phyloP scores from a whole-genome alignment of 2,113 vertebrate species.

The Epinephelus moara region DNA sequence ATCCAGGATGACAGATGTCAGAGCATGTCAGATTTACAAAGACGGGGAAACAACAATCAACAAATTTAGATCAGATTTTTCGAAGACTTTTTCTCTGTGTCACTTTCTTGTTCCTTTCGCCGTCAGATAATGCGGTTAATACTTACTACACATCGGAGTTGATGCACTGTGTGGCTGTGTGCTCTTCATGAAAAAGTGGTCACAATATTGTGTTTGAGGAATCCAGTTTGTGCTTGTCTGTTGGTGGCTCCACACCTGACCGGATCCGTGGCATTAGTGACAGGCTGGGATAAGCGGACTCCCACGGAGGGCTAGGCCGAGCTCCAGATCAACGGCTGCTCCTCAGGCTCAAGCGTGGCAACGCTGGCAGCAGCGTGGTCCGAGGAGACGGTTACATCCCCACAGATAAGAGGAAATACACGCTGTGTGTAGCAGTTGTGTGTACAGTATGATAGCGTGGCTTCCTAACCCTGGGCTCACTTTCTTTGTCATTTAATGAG shows the following conservation, averaged over 20 bases:
- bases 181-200: neutral
- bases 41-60: neutral
- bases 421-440: conserved; percentile 14
- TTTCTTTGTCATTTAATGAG: conserved; percentile 62
- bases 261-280: conserved; percentile 30
- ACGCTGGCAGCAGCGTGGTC: conserved; percentile 3
- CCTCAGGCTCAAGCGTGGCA: conserved; percentile 11
- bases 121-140: neutral
- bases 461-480: conserved; percentile 17
- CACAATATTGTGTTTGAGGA: neutral
- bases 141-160: neutral
- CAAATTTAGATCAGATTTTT: neutral
- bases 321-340: conserved; percentile 28
- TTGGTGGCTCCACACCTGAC: conserved; percentile 9
- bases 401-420: neutral
- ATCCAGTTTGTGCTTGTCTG: neutral
- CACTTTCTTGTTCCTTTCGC: neutral
- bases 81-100: neutral
- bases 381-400: conserved; percentile 16
- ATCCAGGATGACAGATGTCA: conserved; percentile 59
- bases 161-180: too few relatives aligned
- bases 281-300: conserved; percentile 32
- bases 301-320: conserved; percentile 18
- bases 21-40: conserved; percentile 25
- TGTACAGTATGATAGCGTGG: neutral